These are phyloP conservation scores for Epinephelus fuscoguttatus DNA, from an alignment of 2,113 vertebrate species.

Conservation along the genomic window DNA sequence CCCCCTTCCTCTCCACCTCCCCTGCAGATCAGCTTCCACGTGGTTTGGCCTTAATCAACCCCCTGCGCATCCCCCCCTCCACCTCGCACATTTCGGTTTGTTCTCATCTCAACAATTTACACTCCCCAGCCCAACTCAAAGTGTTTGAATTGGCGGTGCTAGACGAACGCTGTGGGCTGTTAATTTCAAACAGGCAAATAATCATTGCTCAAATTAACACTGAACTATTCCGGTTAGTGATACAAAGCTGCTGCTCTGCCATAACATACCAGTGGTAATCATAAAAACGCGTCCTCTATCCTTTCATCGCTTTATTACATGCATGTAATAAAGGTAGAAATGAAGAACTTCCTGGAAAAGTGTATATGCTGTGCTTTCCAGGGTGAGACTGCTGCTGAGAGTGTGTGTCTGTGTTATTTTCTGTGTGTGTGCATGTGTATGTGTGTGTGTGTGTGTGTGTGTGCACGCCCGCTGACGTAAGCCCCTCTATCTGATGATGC, in stretches of 20 bases:
- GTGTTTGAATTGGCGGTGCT: conserved; percentile 48
- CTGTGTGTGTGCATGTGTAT: conserved; percentile 35
- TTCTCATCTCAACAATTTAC: conserved; percentile 53
- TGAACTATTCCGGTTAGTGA: conserved; percentile 35
- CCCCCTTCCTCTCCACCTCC: conserved; percentile 59
- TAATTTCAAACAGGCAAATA: conserved; percentile 53
- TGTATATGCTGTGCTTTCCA: conserved; percentile 54
- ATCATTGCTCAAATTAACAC: conserved; percentile 46
- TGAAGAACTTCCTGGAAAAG: conserved; percentile 62
- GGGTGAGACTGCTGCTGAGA: conserved; percentile 37
- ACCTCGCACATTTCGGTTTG: conserved; percentile 62
- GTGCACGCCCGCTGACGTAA: conserved; percentile 75
- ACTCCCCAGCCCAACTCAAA: conserved; percentile 31
- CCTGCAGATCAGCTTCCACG: conserved; percentile 70
- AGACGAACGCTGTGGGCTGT: conserved; percentile 13
- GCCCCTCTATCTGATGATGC: conserved; percentile 87
- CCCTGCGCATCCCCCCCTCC: neutral
- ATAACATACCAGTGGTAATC: conserved; percentile 2
- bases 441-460: conserved; percentile 10
- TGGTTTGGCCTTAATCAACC: conserved; percentile 70
- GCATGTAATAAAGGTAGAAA: conserved; percentile 10
- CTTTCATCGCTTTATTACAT: conserved; percentile 14
- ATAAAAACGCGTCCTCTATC: neutral
- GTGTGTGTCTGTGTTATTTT: conserved; percentile 41
- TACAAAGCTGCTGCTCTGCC: conserved; percentile 25